These are phyloP conservation scores for Globicephala melas DNA, from an alignment of 2,113 vertebrate species.

Conservation along the genomic window DNA sequence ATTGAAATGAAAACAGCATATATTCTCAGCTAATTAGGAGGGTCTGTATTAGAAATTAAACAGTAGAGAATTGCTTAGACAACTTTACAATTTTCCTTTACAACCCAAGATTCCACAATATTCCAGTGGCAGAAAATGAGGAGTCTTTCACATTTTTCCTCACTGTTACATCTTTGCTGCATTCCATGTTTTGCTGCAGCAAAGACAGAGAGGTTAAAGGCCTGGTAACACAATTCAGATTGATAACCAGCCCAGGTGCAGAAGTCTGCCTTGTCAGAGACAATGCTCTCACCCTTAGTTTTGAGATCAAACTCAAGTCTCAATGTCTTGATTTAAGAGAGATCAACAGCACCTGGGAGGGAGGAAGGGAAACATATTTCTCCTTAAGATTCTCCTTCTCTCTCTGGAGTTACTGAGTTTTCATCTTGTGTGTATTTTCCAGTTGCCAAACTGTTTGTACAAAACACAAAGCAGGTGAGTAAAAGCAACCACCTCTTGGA, in stretches of 20 bases:
- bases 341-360: not conserved
- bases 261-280: slow-evolving; percentile 44
- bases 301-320: slow-evolving; percentile 27
- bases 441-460: not conserved
- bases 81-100: not conserved
- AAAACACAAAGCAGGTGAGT: not conserved
- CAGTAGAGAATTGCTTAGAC: not conserved
- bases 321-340: slow-evolving; percentile 30
- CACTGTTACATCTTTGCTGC: not conserved
- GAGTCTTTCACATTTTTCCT: not conserved
- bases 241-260: not conserved
- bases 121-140: not conserved
- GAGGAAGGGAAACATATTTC: not conserved
- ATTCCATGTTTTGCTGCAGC: not conserved
- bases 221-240: not conserved
- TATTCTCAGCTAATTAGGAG: not conserved
- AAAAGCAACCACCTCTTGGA: not conserved
- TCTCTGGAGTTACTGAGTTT: not conserved
- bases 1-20: not conserved
- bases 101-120: not conserved
- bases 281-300: slow-evolving; percentile 3
- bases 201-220: not conserved
- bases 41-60: not conserved
- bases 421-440: not conserved
- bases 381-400: not conserved